A percentile compares a stretch with the other conserved stretches of the same genome.
phyloP scores from a whole-genome alignment of 1,140 invertebrate species.

The Cataglyphis hispanica region DNA sequence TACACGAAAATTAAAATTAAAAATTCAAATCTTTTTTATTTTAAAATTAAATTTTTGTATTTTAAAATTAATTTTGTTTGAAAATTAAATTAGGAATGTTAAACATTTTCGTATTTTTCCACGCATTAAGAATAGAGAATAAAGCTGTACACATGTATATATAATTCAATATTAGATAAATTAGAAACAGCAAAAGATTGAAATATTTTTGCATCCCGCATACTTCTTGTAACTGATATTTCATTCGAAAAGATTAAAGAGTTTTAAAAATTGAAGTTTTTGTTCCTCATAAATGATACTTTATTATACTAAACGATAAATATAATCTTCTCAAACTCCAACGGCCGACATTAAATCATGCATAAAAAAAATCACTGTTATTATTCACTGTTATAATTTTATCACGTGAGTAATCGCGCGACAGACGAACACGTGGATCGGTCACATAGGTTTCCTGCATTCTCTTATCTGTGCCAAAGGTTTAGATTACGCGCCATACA shows the following conservation, averaged over 20 bases:
- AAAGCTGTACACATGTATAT: not conserved
- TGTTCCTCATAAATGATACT: not conserved
- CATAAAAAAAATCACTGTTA: not conserved
- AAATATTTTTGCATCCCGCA: not conserved
- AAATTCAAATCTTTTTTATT: not conserved
- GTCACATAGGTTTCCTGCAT: slow-evolving; percentile 50
- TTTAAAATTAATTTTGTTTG: not conserved
- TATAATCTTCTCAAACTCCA: slow-evolving; percentile 4
- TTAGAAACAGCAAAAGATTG: not conserved
- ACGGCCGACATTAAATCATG: not conserved
- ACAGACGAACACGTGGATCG: slow-evolving; percentile 22
- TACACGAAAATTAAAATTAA: not conserved
- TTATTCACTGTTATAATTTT: slow-evolving; percentile 46
- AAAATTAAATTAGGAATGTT: not conserved
- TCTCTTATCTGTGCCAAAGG: slow-evolving; percentile 42
- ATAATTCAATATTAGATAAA: not conserved
- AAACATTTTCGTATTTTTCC: not conserved
- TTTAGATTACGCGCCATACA: slow-evolving; percentile 46
- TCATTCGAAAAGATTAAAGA: not conserved
- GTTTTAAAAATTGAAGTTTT: not conserved
- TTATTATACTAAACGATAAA: not conserved
- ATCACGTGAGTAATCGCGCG: slow-evolving; percentile 18
- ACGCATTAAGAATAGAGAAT: not conserved
- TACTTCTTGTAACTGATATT: not conserved
- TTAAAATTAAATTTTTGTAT: not conserved